Evolutionary conservation across 2,888 invertebrate genomes (phyloP).

Genomic region (Apomyelois bistriatella): DNA sequence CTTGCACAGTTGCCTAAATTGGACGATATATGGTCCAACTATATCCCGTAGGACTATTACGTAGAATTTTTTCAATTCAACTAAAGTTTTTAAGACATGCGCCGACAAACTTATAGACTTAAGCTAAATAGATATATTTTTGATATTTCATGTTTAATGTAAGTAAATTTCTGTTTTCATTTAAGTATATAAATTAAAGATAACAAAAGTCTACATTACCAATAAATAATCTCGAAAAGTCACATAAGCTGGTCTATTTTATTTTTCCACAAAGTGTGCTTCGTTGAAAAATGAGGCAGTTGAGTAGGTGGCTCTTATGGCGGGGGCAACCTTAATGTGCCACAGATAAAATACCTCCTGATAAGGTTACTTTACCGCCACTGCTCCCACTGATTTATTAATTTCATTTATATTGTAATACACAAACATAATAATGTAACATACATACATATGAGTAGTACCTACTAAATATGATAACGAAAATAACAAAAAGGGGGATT

Average conservation of each 20-base stretch:
- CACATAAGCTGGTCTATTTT: conserved; percentile 1
- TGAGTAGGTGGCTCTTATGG: conserved; percentile 5
- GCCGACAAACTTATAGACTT: too few species aligned
- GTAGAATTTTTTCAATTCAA: too few species aligned
- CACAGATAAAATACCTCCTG: conserved; percentile 1
- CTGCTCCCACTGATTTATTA: background rate
- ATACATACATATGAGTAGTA: too few species aligned
- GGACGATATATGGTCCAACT: too few species aligned
- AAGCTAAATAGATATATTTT: too few species aligned
- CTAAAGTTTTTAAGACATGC: too few species aligned
- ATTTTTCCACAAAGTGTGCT: conserved; percentile 6
- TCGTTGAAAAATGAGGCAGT: conserved; percentile 12
- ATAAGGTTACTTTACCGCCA: background rate
- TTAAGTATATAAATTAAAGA: background rate
- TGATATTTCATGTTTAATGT: too few species aligned
- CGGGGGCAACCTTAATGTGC: background rate
- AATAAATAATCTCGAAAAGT: conserved; percentile 5
- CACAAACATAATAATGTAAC: too few species aligned
- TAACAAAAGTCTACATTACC: background rate
- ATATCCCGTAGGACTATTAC: too few species aligned
- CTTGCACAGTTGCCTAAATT: too few species aligned
- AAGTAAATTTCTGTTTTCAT: background rate
- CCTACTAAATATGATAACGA: too few species aligned
- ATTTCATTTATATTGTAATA: background rate
- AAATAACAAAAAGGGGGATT: too few species aligned